phyloP scores from a whole-genome alignment of 2,113 vertebrate genomes.

The Psilopsiagon aymara region DNA sequence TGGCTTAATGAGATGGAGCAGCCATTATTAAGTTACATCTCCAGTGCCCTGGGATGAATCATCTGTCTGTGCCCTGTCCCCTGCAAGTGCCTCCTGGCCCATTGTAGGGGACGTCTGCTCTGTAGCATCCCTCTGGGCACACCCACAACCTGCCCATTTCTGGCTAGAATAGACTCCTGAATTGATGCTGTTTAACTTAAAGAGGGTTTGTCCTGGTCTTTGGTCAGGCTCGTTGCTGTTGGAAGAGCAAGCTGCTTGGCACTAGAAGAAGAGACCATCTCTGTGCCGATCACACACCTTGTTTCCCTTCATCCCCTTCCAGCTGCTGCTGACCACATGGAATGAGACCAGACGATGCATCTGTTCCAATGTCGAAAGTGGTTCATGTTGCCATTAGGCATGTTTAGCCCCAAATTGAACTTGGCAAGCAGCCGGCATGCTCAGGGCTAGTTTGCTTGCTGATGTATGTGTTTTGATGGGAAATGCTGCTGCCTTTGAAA shows the following conservation, averaged over 20 bases:
- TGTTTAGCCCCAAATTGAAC: slow-evolving; percentile 4
- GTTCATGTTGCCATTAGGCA: not conserved
- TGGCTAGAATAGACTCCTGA: not conserved
- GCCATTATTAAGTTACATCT: accelerated
- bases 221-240: not conserved
- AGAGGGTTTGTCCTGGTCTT: not conserved
- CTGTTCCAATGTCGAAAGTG: not conserved
- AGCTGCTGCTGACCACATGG: not conserved
- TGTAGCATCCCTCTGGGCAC: not conserved
- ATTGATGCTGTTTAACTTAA: not conserved
- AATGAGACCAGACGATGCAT: not conserved
- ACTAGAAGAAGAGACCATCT: not conserved
- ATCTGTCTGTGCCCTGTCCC: not conserved
- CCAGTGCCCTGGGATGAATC: not conserved
- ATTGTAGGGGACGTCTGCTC: accelerated
- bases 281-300: accelerated
- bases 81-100: not conserved
- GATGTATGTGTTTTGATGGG: not conserved
- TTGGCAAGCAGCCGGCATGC: slow-evolving; percentile 46
- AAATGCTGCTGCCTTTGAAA: not conserved
- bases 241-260: not conserved
- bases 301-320: not conserved
- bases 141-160: not conserved
- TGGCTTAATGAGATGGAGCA: not conserved
- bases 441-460: slow-evolving; percentile 6